These are phyloP conservation scores for Caenorhabditis briggsae DNA, from an alignment of 1,140 invertebrate species.

Conservation along the genomic window DNA sequence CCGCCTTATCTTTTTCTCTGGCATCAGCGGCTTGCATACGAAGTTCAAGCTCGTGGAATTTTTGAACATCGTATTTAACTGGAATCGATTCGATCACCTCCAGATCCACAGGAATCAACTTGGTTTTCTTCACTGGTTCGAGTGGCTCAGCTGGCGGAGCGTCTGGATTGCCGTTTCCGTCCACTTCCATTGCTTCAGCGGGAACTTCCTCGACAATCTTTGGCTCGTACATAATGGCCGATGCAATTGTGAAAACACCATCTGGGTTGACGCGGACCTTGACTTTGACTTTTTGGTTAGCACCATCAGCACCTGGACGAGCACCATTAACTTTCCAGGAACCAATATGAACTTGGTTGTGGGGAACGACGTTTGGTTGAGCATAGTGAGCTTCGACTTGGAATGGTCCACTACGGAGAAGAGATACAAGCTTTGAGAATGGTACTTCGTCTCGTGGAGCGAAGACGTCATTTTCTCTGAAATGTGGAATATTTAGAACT, in stretches of 20 bases:
- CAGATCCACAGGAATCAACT: slow-evolving; percentile 59
- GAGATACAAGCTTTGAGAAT: slow-evolving; percentile 92
- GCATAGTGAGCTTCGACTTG: slow-evolving; percentile 87
- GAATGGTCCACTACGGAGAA: slow-evolving; percentile 90
- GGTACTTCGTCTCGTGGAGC: slow-evolving; percentile 88
- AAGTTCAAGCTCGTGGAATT: slow-evolving; percentile 73
- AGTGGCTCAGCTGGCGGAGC: slow-evolving; percentile 53
- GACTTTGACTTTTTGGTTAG: slow-evolving; percentile 92
- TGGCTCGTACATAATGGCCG: slow-evolving; percentile 88
- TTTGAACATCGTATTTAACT: slow-evolving; percentile 65
- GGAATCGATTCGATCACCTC: slow-evolving; percentile 59
- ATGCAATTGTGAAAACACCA: slow-evolving; percentile 89
- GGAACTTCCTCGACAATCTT: slow-evolving; percentile 78
- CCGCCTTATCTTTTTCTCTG: slow-evolving; percentile 92
- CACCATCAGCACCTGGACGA: slow-evolving; percentile 85
- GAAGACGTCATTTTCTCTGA: slow-evolving; percentile 82
- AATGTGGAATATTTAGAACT: slow-evolving; percentile 16
- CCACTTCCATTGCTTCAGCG: slow-evolving; percentile 78
- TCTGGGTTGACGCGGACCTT: slow-evolving; percentile 93
- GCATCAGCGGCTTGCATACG: slow-evolving; percentile 84
- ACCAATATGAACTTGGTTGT: slow-evolving; percentile 87
- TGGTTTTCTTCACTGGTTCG: slow-evolving; percentile 65
- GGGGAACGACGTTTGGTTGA: slow-evolving; percentile 81
- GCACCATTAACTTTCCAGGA: slow-evolving; percentile 86
- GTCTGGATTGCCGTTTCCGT: slow-evolving; percentile 30